Base-by-base conservation (phyloP, 2,113 vertebrate species). In the Electrona antarctica region DNA sequence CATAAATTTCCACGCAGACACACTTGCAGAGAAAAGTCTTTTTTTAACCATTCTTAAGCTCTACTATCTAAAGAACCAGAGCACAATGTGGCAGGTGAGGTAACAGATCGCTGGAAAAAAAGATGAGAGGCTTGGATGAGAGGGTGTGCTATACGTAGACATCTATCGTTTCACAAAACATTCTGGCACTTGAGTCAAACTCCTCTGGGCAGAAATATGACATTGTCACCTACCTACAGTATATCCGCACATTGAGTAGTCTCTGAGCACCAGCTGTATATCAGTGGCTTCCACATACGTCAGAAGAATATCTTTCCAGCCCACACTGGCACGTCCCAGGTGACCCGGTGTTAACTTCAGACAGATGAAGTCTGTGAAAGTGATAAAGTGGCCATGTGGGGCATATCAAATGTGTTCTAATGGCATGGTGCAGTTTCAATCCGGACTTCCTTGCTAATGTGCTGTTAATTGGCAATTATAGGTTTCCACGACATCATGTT, bases 401-500 rank as follows among this genome's bases (percentile, higher is more conserved):
- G 41, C 11, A 7, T 61, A 61, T 69, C 50, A 63, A 41, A 64
- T 29, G 7, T 33, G 15, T 74, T 12, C 2, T 52, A 60, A 49
- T 64, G 58, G 47, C 57, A 64, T 15, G 12, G 54, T 65, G 13
- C 15, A 45, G 7, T 46, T 67, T 71, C 67, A 50, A 29, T 57
- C 48, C 12, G 41, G 28, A 59, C 55, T 76, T 71, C 73, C 73
- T 48, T 71, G 13, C 49, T 65, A 60, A 76, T 60, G 71, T 67
- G 13, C 33, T 69, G 62, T 54, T 79, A 79, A 83, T 79, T 82
- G 72, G 66, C 71, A 80, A 63, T 79, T 81, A 81, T n/a, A n/a
- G 52, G 11, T 78, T 70, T 51, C 55, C 51, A 61, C 41, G 15
- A 69, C 64, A 71, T 21, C 9, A 28, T 71, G 77, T 73, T 78